These are phyloP conservation scores for Ammospiza maritima DNA, from an alignment of 2,797 vertebrate species.

Conservation along the genomic window DNA sequence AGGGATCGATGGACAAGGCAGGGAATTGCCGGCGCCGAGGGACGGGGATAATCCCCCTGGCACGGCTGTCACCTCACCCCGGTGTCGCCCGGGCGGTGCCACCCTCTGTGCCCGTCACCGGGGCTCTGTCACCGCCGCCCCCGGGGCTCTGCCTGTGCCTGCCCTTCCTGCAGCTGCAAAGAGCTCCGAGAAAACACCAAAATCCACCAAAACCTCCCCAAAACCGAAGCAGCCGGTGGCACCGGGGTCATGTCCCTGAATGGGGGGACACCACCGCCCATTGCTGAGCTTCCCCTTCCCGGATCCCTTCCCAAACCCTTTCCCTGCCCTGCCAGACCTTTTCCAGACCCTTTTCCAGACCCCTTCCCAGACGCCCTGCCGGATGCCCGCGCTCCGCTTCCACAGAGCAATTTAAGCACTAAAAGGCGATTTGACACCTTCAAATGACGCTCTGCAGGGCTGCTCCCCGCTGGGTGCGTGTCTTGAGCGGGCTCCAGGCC, in stretches of 20 bases:
- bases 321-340: background rate
- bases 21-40: conserved; percentile 28
- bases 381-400: background rate
- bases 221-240: background rate
- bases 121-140: fast-evolving
- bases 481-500: fast-evolving
- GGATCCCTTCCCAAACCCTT: background rate
- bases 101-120: background rate
- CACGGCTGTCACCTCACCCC: background rate
- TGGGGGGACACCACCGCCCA: fast-evolving
- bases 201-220: background rate
- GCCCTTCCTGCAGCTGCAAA: background rate
- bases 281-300: fast-evolving
- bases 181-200: background rate
- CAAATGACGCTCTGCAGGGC: background rate
- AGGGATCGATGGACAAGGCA: conserved; percentile 66
- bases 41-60: background rate
- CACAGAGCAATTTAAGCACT: background rate
- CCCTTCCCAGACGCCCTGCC: background rate
- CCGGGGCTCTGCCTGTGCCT: background rate
- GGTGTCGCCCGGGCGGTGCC: fast-evolving
- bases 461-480: fast-evolving
- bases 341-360: background rate
- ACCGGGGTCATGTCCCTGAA: fast-evolving
- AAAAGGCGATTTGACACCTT: background rate